Percentiles rank a stretch among this genome's conserved stretches.
phyloP scores from a whole-genome alignment of 64 coral and sea anemone genomes.

The Actinia tenebrosa region DNA sequence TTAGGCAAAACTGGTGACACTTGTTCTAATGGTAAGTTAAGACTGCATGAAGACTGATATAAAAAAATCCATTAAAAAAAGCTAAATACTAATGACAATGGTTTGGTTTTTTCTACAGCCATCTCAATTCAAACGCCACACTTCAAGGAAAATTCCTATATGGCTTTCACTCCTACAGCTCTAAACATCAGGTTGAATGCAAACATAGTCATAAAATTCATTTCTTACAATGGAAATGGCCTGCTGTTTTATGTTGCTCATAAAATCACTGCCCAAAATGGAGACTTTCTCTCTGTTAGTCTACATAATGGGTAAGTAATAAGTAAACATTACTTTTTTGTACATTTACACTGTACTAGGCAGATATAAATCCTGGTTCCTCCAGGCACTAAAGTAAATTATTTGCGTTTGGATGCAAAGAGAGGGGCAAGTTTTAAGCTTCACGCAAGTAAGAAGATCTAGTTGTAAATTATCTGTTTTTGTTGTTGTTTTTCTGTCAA shows the following conservation, averaged over 20 bases:
- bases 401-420: too few species aligned
- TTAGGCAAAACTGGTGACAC: conserved; percentile 62
- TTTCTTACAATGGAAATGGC: conserved; percentile 37
- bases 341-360: too few species aligned
- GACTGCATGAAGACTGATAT: not conserved
- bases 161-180: conserved; percentile 41
- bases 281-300: conserved; percentile 66
- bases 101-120: conserved; percentile 19
- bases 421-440: too few species aligned
- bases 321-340: not conserved
- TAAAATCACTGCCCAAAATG: conserved; percentile 33
- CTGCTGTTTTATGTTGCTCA: conserved; percentile 65
- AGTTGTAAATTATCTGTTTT: too few species aligned
- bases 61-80: too few species aligned
- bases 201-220: conserved; percentile 58
- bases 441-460: too few species aligned
- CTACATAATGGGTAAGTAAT: conserved; percentile 77
- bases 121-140: conserved; percentile 33
- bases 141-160: conserved; percentile 68
- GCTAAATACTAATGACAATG: not conserved
- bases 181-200: conserved; percentile 15
- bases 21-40: conserved; percentile 67
- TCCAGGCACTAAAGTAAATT: too few species aligned
- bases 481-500: too few species aligned
- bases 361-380: too few species aligned